Percentiles rank a stretch among this genome's conserved stretches.
These are phyloP conservation scores for Murina feae DNA, from an alignment of 2,113 vertebrate species.

Conservation along the genomic window DNA sequence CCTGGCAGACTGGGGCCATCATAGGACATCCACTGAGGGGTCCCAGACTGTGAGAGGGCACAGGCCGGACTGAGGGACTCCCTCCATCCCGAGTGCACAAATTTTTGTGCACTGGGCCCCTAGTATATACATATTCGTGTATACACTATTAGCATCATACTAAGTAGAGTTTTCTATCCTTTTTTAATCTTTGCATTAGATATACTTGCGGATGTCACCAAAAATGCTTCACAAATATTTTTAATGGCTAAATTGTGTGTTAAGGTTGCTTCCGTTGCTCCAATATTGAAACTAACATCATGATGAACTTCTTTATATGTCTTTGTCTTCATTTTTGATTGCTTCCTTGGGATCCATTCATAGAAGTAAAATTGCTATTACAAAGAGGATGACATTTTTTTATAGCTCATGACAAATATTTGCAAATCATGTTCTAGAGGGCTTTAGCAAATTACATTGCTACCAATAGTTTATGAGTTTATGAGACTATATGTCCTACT, in stretches of 20 bases:
- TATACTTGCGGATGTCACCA: background rate
- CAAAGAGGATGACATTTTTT: slow-evolving; percentile 45
- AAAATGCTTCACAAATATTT: slow-evolving; percentile 15
- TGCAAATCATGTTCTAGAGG: slow-evolving; percentile 47
- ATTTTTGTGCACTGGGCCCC: too few relatives aligned
- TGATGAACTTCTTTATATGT: slow-evolving; percentile 16
- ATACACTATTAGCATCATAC: background rate
- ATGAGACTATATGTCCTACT: slow-evolving; percentile 3
- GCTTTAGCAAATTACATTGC: slow-evolving; percentile 35
- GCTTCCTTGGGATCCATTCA: slow-evolving; percentile 29
- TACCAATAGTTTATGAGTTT: slow-evolving; percentile 24
- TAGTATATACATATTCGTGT: background rate
- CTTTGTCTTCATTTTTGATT: slow-evolving; percentile 38
- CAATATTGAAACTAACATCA: background rate
- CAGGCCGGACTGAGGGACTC: too few relatives aligned
- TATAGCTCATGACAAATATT: slow-evolving; percentile 36
- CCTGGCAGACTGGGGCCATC: too few relatives aligned
- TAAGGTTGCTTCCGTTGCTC: background rate
- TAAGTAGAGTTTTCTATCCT: background rate
- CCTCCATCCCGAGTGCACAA: too few relatives aligned
- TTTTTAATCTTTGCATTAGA: background rate
- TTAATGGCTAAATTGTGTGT: background rate
- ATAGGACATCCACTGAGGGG: too few relatives aligned
- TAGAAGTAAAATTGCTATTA: slow-evolving; percentile 31
- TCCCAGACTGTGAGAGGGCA: too few relatives aligned